A percentile compares a stretch with the other conserved stretches of the same genome.
These are phyloP conservation scores for Acheta domesticus DNA, from an alignment of 2,888 invertebrate genomes.

Conservation along the genomic window DNA sequence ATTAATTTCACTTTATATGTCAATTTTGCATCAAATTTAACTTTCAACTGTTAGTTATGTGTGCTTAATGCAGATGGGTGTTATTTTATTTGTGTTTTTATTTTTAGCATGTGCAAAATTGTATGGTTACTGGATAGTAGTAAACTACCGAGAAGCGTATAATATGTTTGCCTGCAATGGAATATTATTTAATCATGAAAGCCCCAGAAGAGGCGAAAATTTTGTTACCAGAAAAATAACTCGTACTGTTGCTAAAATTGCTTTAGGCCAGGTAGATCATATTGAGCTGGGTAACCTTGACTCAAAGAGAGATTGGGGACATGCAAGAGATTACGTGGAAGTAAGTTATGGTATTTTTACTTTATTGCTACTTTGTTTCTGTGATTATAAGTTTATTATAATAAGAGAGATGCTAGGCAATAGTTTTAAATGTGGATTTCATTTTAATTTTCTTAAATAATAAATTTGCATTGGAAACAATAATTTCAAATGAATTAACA, in stretches of 20 bases:
- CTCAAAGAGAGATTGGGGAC: conserved; percentile 97
- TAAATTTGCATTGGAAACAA: too few relatives aligned
- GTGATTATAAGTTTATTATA: too few relatives aligned
- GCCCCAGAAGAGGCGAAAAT: conserved; percentile 92
- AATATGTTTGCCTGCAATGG: conserved; percentile 95
- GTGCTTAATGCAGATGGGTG: too few relatives aligned
- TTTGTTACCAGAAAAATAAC: conserved; percentile 99
- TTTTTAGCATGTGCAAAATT: conserved; percentile 86
- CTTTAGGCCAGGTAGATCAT: conserved; percentile 75
- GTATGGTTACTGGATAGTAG: conserved; percentile 93
- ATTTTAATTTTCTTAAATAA: too few relatives aligned
- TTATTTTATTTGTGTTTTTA: not conserved
- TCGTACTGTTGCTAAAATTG: conserved; percentile 94
- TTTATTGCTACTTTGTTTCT: not conserved
- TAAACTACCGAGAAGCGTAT: conserved; percentile 94
- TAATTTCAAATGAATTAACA: too few relatives aligned
- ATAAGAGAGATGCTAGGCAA: too few relatives aligned
- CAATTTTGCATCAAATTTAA: too few relatives aligned
- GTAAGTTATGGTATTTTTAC: conserved; percentile 48
- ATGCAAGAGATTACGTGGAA: conserved; percentile 93
- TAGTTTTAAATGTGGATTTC: too few relatives aligned
- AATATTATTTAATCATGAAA: conserved; percentile 94
- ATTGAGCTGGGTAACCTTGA: conserved; percentile 93
- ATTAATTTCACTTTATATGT: too few relatives aligned
- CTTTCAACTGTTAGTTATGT: too few relatives aligned